Evolutionary conservation across 2,888 invertebrate species (phyloP).

Genomic region (Romanomermis culicivorax): DNA sequence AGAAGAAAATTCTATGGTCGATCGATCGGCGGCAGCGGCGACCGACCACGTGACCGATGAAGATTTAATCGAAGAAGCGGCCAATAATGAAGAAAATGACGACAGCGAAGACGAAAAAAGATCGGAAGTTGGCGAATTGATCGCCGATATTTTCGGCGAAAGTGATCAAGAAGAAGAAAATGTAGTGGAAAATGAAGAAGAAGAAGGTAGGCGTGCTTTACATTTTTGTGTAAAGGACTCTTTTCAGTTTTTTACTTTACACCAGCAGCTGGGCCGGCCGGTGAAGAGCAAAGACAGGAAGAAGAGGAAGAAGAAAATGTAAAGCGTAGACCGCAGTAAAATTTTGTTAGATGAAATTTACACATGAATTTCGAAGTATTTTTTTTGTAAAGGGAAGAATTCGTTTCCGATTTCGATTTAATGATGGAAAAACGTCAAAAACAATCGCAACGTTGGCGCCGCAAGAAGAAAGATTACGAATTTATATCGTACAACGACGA

Average conservation of each 20-base stretch:
- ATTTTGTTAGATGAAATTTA: not conserved
- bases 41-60: too few relatives aligned
- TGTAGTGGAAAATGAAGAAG: too few relatives aligned
- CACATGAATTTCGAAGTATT: not conserved
- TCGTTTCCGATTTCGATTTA: conserved; percentile 57
- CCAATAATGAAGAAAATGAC: too few relatives aligned
- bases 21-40: too few relatives aligned
- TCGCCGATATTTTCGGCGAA: conserved; percentile 35
- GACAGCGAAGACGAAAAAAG: not conserved
- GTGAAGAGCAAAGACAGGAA: not conserved
- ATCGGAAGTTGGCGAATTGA: conserved; percentile 23
- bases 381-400: conserved; percentile 2
- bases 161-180: conserved; percentile 31
- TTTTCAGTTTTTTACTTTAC: conserved; percentile 1
- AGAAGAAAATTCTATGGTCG: too few relatives aligned
- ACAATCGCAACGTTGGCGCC: conserved; percentile 47
- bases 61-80: too few relatives aligned
- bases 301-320: not conserved
- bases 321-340: not conserved
- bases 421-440: conserved; percentile 71
- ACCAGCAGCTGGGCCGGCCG: too few relatives aligned
- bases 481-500: conserved; percentile 97
- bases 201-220: too few relatives aligned
- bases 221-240: conserved; percentile 1
- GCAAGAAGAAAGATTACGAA: conserved; percentile 44